These are phyloP conservation scores for Montipora sp. DNA, from an alignment of 64 coral and sea anemone species.

Conservation along the genomic window DNA sequence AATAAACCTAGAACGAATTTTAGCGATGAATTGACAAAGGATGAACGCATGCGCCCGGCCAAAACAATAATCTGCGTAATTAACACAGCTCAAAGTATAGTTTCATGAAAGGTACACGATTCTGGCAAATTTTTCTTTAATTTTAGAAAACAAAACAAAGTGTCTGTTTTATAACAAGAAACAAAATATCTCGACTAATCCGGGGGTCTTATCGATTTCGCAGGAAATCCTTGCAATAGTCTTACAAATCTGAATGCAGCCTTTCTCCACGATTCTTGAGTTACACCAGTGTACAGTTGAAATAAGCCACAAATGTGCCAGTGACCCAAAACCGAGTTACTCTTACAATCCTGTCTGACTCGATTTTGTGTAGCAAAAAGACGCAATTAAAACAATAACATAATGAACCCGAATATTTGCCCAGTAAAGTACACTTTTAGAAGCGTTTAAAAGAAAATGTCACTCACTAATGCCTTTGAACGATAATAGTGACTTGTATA, in stretches of 20 bases:
- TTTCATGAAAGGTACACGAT: constrained; percentile 80
- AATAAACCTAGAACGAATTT: constrained; percentile 16
- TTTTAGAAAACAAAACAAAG: constrained; percentile 56
- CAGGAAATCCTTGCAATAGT: constrained; percentile 91
- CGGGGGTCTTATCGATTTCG: constrained; percentile 88
- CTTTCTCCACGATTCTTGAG: constrained; percentile 72
- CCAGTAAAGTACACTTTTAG: constrained; percentile 99
- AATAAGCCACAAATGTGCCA: constrained; percentile 75
- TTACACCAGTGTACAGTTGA: constrained; percentile 70
- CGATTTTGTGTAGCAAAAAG: constrained; percentile 89
- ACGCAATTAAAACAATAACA: constrained; percentile 98
- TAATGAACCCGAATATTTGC: constrained; percentile 99
- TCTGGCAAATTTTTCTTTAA: constrained; percentile 51
- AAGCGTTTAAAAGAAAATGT: constrained; percentile 99
- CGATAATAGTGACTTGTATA: constrained; percentile 99
- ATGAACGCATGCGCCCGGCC: constrained; percentile 67
- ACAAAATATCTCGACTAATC: constrained; percentile 79
- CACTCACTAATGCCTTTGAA: constrained; percentile 97
- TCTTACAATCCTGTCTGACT: constrained; percentile 58
- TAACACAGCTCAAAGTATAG: constrained; percentile 68
- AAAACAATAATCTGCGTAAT: constrained; percentile 81
- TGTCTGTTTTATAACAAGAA: constrained; percentile 90
- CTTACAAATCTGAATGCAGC: constrained; percentile 84
- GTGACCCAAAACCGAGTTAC: constrained; percentile 67
- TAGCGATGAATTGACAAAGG: constrained; percentile 38